These are phyloP conservation scores for Protobothrops flavoviridis DNA, from an alignment of 2,113 vertebrate genomes.

Conservation along the genomic window DNA sequence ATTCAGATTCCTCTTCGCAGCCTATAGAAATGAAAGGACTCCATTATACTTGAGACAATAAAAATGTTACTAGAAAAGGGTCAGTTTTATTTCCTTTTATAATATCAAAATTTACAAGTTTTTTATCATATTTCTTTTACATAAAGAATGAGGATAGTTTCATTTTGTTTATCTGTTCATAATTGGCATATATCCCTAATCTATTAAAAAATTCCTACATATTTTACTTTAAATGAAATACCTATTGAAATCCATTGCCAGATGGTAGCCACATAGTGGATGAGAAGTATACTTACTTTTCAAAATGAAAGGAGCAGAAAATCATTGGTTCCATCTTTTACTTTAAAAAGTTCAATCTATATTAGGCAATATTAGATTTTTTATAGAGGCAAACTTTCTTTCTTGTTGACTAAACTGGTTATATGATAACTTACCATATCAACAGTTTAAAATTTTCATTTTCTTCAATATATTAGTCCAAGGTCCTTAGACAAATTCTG, in stretches of 20 bases:
- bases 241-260: too few species aligned
- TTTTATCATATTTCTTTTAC: conserved; percentile 3
- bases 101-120: background rate
- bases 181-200: too few species aligned
- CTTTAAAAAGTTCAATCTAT: background rate
- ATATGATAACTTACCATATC: too few species aligned
- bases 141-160: too few species aligned
- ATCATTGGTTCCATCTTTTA: background rate
- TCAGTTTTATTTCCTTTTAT: background rate
- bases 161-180: too few species aligned
- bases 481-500: background rate
- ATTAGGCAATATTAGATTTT: background rate
- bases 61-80: background rate
- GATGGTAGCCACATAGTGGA: too few species aligned
- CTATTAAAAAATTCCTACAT: too few species aligned
- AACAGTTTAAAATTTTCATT: background rate
- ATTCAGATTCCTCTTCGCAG: background rate
- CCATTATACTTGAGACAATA: background rate
- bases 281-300: too few species aligned
- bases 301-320: background rate
- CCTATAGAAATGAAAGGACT: background rate
- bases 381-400: background rate
- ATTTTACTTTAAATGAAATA: too few species aligned
- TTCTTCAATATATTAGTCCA: background rate
- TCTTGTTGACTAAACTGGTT: too few species aligned